phyloP scores from a whole-genome alignment of 2,797 vertebrate genomes.

The Eospalax fontanierii region DNA sequence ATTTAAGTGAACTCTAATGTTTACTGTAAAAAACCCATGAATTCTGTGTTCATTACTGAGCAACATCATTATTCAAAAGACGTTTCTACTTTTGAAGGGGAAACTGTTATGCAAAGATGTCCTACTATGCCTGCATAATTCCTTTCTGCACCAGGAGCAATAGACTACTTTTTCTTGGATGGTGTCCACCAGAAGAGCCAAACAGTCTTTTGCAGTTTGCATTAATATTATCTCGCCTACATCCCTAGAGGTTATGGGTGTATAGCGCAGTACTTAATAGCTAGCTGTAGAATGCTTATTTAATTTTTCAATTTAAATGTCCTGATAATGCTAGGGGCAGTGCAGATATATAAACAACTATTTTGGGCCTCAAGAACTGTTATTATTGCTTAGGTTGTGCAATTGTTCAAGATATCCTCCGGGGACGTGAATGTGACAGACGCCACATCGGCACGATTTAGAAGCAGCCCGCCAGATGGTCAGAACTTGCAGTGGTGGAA shows the following conservation, averaged over 20 bases:
- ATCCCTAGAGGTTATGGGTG: conserved; percentile 40
- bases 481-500: conserved; percentile 50
- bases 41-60: not conserved
- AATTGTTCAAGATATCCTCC: conserved; percentile 70
- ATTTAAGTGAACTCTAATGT: conserved; percentile 38
- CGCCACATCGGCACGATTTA: conserved; percentile 29
- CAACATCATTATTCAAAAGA: conserved; percentile 28
- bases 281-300: conserved; percentile 72
- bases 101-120: conserved; percentile 24
- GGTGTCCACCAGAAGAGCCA: not conserved
- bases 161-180: conserved; percentile 30
- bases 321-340: conserved; percentile 65
- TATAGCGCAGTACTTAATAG: conserved; percentile 71
- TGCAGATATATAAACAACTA: conserved; percentile 71
- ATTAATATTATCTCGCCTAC: conserved; percentile 24
- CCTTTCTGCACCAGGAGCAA: not conserved
- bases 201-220: not conserved
- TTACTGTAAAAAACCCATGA: conserved; percentile 28
- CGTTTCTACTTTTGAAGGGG: not conserved
- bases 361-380: conserved; percentile 69
- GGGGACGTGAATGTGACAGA: conserved; percentile 58
- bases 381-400: conserved; percentile 74
- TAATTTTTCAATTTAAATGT: conserved; percentile 80
- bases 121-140: conserved; percentile 48
- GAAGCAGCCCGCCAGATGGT: conserved; percentile 71